phyloP scores from a whole-genome alignment of 2,113 vertebrate genomes.

The Mandrillus leucophaeus region DNA sequence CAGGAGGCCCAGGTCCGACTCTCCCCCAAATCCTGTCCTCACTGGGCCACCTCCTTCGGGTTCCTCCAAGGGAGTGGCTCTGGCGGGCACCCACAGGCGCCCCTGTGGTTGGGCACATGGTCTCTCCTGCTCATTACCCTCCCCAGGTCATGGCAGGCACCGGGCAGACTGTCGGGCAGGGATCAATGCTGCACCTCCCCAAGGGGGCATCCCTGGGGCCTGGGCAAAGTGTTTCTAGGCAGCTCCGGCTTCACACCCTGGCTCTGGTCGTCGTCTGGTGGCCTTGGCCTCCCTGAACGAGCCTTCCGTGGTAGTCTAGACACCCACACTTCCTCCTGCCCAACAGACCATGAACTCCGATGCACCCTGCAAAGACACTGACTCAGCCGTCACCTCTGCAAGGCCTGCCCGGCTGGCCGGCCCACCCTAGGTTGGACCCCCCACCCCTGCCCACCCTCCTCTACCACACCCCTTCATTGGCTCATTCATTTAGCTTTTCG shows the following conservation, averaged over 20 bases:
- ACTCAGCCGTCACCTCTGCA: not conserved
- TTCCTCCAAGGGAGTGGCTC: not conserved
- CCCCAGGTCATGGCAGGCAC: not conserved
- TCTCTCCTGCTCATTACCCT: not conserved
- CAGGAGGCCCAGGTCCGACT: not conserved
- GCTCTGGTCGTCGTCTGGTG: not conserved
- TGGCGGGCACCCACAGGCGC: fast-evolving
- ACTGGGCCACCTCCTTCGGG: not conserved
- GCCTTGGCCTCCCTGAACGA: not conserved
- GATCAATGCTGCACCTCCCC: not conserved
- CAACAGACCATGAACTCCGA: too few species aligned
- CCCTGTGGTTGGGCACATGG: fast-evolving
- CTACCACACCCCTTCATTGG: fast-evolving
- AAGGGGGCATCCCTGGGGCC: not conserved
- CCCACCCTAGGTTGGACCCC: not conserved
- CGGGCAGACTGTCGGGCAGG: fast-evolving
- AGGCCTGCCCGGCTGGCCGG: not conserved
- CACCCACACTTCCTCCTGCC: fast-evolving
- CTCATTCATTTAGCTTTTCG: not conserved
- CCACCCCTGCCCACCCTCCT: not conserved
- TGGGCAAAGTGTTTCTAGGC: not conserved
- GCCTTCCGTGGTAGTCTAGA: not conserved
- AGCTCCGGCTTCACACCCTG: not conserved
- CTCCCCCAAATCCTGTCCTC: not conserved
- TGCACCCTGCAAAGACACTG: not conserved